phyloP scores from a whole-genome alignment of 2,888 invertebrate species.

The Macrophya annulata region DNA sequence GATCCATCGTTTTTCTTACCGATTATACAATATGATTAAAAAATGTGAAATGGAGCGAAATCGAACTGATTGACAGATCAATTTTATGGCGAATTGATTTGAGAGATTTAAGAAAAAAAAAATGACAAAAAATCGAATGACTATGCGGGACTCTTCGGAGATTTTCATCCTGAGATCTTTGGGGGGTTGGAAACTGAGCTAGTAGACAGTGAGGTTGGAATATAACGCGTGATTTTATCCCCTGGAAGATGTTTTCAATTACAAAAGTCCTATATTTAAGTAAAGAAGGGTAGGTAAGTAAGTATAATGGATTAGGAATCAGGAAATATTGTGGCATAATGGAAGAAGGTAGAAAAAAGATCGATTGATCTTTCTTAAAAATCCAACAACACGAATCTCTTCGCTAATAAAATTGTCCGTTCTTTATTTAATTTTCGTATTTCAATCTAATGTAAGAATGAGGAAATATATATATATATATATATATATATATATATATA shows the following conservation, averaged over 20 bases:
- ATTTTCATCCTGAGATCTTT: not conserved
- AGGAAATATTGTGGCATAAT: not conserved
- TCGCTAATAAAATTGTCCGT: not conserved
- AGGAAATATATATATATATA: too few relatives aligned
- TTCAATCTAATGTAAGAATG: not conserved
- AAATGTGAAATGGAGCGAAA: not conserved
- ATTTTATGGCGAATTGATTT: not conserved
- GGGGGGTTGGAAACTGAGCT: too few relatives aligned
- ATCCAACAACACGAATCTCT: not conserved
- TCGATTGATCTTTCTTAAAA: not conserved
- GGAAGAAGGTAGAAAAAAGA: not conserved
- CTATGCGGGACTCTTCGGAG: not conserved
- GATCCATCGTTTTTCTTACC: not conserved
- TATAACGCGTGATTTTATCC: constrained; percentile 5
- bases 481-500: too few relatives aligned
- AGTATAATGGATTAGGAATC: not conserved
- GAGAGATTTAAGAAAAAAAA: not conserved
- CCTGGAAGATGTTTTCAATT: constrained; percentile 2
- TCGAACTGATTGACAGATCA: constrained; percentile 5
- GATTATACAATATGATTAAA: not conserved
- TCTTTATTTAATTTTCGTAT: not conserved
- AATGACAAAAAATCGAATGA: not conserved
- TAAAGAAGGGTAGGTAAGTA: not conserved
- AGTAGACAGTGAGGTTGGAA: not conserved
- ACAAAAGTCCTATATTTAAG: not conserved